These are phyloP conservation scores for Ctenosaura bakeri DNA, from an alignment of 2,797 vertebrate species.

Conservation along the genomic window DNA sequence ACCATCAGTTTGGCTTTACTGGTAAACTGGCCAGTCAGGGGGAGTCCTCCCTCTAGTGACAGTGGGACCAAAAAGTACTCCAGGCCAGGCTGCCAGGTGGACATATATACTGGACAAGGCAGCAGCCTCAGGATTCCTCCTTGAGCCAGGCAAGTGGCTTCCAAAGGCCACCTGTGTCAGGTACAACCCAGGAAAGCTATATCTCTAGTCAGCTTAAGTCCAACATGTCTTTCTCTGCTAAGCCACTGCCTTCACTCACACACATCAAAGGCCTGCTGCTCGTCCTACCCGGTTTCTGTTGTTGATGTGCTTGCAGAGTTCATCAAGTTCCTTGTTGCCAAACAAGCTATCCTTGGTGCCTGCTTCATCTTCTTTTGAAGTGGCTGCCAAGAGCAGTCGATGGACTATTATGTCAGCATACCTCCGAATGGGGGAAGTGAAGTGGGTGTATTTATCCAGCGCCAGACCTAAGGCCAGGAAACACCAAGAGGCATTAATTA, in stretches of 20 bases:
- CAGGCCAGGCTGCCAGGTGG: too few relatives aligned
- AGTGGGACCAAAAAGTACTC: too few relatives aligned
- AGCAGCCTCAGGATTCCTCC: too few relatives aligned
- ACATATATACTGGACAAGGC: too few relatives aligned
- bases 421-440: conserved; percentile 97
- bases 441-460: conserved; percentile 95
- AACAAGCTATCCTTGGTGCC: conserved; percentile 64
- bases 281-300: conserved; percentile 88
- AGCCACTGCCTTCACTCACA: accelerated
- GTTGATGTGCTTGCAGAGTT: conserved; percentile 91
- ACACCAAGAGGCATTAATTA: not conserved
- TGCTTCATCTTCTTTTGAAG: conserved; percentile 74
- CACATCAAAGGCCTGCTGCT: accelerated
- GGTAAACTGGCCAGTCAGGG: too few relatives aligned
- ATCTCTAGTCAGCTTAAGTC: not conserved
- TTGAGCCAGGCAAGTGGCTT: not conserved
- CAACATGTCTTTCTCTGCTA: not conserved
- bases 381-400: conserved; percentile 87
- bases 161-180: not conserved
- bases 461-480: conserved; percentile 85
- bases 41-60: too few relatives aligned
- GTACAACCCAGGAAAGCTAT: not conserved
- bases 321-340: conserved; percentile 88
- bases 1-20: too few relatives aligned
- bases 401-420: conserved; percentile 95